phyloP scores from a whole-genome alignment of 2,797 vertebrate genomes.

The Rhynchotus rufescens region DNA sequence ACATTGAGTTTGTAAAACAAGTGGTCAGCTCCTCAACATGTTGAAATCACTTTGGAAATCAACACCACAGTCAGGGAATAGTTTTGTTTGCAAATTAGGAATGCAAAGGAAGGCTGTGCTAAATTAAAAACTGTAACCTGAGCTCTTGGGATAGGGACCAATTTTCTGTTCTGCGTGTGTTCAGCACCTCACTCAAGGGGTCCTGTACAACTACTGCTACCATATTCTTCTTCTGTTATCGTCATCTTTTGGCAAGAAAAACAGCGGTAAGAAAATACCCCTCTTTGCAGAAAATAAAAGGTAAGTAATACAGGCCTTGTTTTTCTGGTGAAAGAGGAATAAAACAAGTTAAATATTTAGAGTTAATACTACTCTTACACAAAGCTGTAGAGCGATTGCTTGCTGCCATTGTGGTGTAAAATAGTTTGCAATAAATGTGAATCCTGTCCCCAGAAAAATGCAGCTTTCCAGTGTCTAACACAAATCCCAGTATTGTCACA shows the following conservation, averaged over 20 bases:
- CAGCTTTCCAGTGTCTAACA: background rate
- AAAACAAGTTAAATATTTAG: constrained; percentile 17
- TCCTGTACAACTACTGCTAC: constrained; percentile 4
- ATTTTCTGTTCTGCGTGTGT: constrained; percentile 14
- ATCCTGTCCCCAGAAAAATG: background rate
- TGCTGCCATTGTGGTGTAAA: background rate
- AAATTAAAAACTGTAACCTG: constrained; percentile 59
- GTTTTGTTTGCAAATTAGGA: constrained; percentile 71
- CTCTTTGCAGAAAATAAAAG: constrained; percentile 3
- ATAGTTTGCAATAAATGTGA: background rate
- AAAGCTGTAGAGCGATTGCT: background rate
- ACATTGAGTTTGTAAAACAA: constrained; percentile 56
- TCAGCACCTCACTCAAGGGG: constrained; percentile 6
- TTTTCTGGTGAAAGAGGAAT: background rate
- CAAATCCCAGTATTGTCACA: constrained; percentile 1
- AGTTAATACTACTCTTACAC: background rate
- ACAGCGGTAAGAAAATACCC: background rate
- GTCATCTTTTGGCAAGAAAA: background rate
- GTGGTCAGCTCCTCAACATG: constrained; percentile 23
- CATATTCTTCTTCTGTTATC: background rate
- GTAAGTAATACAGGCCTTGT: background rate
- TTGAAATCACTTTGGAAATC: constrained; percentile 57
- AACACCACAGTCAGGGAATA: constrained; percentile 16
- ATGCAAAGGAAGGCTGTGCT: constrained; percentile 51
- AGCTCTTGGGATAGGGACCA: constrained; percentile 28